Conservation (phyloP, 2,797 vertebrate genomes). For the Amniataba percoides region DNA sequence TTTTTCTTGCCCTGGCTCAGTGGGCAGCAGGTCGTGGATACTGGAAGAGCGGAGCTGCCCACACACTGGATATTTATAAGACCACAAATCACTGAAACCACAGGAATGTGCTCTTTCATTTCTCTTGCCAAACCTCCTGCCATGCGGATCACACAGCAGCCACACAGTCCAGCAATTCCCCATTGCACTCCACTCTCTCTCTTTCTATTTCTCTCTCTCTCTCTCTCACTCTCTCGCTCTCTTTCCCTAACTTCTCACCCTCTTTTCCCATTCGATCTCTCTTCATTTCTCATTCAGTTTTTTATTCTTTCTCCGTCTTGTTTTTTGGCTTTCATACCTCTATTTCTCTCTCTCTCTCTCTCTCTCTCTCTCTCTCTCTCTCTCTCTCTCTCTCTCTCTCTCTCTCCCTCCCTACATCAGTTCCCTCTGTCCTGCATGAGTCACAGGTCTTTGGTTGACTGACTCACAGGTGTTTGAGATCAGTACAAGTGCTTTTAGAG, state of each 20-base stretch:
- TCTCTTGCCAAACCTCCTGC: slow-evolving; percentile 62
- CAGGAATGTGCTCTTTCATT: slow-evolving; percentile 73
- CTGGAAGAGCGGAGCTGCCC: slow-evolving; percentile 78
- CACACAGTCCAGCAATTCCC: slow-evolving; percentile 27
- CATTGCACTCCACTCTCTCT: slow-evolving; percentile 25
- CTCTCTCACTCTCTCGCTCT: slow-evolving; percentile 5
- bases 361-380: not conserved
- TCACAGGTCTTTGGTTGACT: slow-evolving; percentile 67
- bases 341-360: not conserved
- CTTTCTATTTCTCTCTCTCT: not conserved
- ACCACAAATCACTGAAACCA: slow-evolving; percentile 78
- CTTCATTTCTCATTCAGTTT: slow-evolving; percentile 38
- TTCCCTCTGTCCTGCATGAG: slow-evolving; percentile 62
- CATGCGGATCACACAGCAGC: slow-evolving; percentile 58
- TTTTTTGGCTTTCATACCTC: slow-evolving; percentile 21
- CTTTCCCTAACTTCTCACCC: not conserved
- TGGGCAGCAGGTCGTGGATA: slow-evolving; percentile 76
- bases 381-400: not conserved
- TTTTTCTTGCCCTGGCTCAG: slow-evolving; percentile 70
- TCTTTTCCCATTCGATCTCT: slow-evolving; percentile 16
- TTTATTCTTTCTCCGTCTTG: slow-evolving; percentile 8
- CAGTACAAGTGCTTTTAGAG: slow-evolving; percentile 72
- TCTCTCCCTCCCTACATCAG: slow-evolving; percentile 20
- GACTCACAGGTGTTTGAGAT: slow-evolving; percentile 74
- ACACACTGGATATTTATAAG: slow-evolving; percentile 85